A percentile compares a stretch with the other conserved stretches of the same genome.
Conservation (phyloP, 2,113 vertebrate genomes). For the Scatophagus argus region DNA sequence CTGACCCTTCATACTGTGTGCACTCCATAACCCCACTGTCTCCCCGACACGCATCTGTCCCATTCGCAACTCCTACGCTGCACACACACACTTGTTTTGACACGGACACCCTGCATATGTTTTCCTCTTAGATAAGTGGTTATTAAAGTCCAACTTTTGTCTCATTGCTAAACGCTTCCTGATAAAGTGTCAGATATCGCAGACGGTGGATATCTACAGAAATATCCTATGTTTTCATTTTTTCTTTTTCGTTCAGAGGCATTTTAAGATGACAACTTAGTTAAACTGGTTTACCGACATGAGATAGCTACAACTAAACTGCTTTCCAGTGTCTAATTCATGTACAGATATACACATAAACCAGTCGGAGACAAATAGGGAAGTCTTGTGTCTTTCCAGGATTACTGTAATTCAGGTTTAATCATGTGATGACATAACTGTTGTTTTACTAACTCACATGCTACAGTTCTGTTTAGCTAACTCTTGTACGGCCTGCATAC, state of each 20-base stretch:
- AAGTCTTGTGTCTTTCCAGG: background rate
- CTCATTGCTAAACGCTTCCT: background rate
- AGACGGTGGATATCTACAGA: background rate
- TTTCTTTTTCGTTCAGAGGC: conserved; percentile 5
- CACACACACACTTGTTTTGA: conserved; percentile 13
- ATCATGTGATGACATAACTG: conserved; percentile 30
- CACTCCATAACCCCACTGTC: conserved; percentile 48
- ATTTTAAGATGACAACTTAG: conserved; percentile 15
- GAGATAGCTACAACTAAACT: conserved; percentile 4
- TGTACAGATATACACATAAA: background rate
- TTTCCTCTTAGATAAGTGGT: background rate
- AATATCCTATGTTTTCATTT: background rate
- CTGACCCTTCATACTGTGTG: conserved; percentile 28
- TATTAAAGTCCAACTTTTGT: background rate
- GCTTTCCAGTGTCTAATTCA: background rate
- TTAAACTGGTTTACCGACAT: conserved; percentile 25
- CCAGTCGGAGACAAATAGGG: background rate
- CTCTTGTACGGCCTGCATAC: background rate
- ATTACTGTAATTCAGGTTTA: conserved; percentile 28
- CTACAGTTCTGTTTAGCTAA: background rate
- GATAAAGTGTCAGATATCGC: background rate
- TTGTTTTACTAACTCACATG: conserved; percentile 9
- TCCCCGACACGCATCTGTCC: conserved; percentile 22
- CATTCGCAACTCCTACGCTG: conserved; percentile 9
- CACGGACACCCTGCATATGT: conserved; percentile 5